phyloP scores from a whole-genome alignment of 2,888 invertebrate species.

The Fabriciana adippe region DNA sequence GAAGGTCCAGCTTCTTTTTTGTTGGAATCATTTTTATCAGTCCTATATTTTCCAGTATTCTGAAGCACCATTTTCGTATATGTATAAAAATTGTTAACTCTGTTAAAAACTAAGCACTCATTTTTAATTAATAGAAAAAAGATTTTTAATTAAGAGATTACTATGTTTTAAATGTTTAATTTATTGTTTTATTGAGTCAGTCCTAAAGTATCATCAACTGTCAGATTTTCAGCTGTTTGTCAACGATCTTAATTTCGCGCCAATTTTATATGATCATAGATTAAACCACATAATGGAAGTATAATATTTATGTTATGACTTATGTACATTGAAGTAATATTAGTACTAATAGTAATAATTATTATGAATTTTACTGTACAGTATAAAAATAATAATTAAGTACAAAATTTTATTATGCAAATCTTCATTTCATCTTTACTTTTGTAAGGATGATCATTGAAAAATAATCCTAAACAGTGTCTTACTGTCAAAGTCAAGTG shows the following conservation, averaged over 20 bases:
- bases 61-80: constrained; percentile 74
- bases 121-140: background rate
- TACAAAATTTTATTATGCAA: too few species aligned
- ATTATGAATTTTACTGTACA: too few species aligned
- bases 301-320: too few species aligned
- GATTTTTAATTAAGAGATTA: too few species aligned
- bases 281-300: background rate
- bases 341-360: too few species aligned
- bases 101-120: background rate
- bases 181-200: background rate
- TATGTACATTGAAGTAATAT: background rate
- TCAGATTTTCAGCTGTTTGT: constrained; percentile 33
- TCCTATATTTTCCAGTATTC: constrained; percentile 80
- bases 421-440: too few species aligned
- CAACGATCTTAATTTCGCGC: constrained; percentile 47
- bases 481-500: too few species aligned
- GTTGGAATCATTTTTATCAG: constrained; percentile 63
- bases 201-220: background rate
- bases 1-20: constrained; percentile 63
- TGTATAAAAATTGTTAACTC: background rate
- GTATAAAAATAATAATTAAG: too few species aligned
- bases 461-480: too few species aligned
- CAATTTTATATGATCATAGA: constrained; percentile 22
- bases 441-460: too few species aligned
- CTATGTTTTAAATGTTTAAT: too few species aligned